phyloP scores from a whole-genome alignment of 2,113 vertebrate genomes.

The Callorhinus ursinus region DNA sequence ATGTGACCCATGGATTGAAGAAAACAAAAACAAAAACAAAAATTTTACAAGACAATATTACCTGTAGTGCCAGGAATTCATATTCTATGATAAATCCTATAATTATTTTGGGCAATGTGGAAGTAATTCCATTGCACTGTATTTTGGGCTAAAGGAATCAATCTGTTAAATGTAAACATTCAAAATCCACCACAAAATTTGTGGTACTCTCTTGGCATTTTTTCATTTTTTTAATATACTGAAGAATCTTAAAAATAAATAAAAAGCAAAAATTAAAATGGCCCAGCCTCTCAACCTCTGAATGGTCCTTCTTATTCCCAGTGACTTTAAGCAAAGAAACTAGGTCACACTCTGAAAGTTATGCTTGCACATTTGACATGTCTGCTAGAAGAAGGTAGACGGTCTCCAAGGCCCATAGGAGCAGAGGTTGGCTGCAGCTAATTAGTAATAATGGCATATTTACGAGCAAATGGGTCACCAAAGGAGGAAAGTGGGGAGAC shows the following conservation, averaged over 20 bases:
- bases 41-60: background rate
- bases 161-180: background rate
- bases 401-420: background rate
- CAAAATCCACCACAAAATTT: background rate
- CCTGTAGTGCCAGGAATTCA: background rate
- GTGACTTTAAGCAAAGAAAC: background rate
- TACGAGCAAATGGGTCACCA: background rate
- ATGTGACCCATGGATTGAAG: background rate
- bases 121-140: background rate
- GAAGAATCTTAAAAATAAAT: background rate
- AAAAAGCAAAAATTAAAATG: background rate
- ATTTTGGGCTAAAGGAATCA: background rate
- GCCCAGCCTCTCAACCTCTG: background rate
- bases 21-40: background rate
- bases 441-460: background rate
- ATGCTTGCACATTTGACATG: background rate
- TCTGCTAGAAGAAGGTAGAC: background rate
- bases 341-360: background rate
- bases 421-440: background rate
- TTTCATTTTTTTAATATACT: background rate
- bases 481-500: background rate
- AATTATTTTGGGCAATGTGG: background rate
- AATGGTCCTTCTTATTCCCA: background rate
- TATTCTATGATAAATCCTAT: background rate
- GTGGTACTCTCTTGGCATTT: background rate